Evolutionary conservation across 1,140 invertebrate species (phyloP).

Genomic region (Achroia grisella): DNA sequence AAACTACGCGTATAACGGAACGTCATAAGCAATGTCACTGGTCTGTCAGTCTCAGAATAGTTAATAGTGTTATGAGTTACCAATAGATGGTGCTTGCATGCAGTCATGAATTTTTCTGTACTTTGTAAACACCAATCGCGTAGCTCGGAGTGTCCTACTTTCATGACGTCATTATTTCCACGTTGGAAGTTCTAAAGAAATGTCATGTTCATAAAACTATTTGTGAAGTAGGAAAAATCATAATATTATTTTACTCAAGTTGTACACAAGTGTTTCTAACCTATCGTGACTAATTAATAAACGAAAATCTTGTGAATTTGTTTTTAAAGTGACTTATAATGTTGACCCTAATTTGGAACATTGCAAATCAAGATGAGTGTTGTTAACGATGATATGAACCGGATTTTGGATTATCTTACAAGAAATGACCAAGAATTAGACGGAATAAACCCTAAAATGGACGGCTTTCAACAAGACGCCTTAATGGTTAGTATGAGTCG

Average conservation of each 20-base stretch:
- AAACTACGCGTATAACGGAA: too few relatives aligned
- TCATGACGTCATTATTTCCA: slow-evolving; percentile 73
- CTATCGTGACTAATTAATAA: slow-evolving; percentile 1
- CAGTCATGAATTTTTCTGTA: background rate
- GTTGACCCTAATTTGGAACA: slow-evolving; percentile 23
- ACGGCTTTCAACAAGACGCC: slow-evolving; percentile 44
- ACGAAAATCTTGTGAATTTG: slow-evolving; percentile 9
- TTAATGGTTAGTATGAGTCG: slow-evolving; percentile 51
- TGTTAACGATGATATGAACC: slow-evolving; percentile 53
- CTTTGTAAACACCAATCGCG: slow-evolving; percentile 53
- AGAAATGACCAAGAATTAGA: slow-evolving; percentile 43
- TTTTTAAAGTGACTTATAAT: slow-evolving; percentile 14
- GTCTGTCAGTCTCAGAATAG: too few relatives aligned
- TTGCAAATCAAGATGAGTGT: slow-evolving; percentile 45
- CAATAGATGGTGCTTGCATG: slow-evolving; percentile 38
- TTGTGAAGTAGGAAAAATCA: slow-evolving; percentile 36
- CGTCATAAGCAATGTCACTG: too few relatives aligned
- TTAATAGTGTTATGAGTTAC: background rate
- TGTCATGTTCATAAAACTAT: slow-evolving; percentile 55
- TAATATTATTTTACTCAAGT: background rate
- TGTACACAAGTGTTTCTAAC: slow-evolving; percentile 10
- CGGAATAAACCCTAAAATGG: slow-evolving; percentile 45
- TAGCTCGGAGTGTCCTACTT: slow-evolving; percentile 53
- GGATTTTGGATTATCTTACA: slow-evolving; percentile 49
- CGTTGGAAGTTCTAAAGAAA: slow-evolving; percentile 65